These are phyloP conservation scores for Sterrhoptilus dennistouni DNA, from an alignment of 2,113 vertebrate genomes.

Conservation along the genomic window DNA sequence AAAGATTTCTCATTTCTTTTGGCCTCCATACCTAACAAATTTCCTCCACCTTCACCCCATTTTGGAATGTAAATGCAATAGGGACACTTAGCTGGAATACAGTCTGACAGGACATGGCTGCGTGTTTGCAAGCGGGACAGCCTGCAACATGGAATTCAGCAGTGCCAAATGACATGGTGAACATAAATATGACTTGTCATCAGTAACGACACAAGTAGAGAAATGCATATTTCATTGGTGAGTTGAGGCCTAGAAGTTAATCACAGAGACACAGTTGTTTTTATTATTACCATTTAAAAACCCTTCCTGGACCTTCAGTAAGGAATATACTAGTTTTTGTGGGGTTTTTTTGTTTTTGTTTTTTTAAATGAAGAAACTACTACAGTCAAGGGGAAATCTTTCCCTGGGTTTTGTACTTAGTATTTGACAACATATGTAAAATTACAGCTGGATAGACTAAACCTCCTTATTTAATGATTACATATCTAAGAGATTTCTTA, in stretches of 20 bases:
- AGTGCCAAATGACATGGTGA: background rate
- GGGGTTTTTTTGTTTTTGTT: background rate
- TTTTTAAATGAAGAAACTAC: background rate
- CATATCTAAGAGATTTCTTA: constrained; percentile 49
- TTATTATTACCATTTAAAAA: background rate
- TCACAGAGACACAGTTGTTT: background rate
- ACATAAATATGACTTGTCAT: background rate
- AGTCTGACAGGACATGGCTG: background rate
- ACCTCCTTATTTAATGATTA: constrained; percentile 32
- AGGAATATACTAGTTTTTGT: background rate
- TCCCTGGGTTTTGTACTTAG: background rate
- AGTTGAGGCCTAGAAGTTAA: background rate
- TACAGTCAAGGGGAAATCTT: background rate
- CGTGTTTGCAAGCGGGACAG: background rate
- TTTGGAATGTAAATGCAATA: background rate
- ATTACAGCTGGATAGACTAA: constrained; percentile 12
- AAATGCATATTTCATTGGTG: background rate
- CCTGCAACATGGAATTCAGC: background rate
- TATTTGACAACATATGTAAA: constrained; percentile 24
- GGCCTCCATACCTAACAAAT: background rate
- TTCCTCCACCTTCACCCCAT: background rate
- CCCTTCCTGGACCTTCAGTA: background rate
- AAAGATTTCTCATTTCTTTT: background rate
- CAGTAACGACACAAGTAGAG: background rate
- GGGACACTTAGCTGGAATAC: background rate